Evolutionary conservation across 2,113 vertebrate species (phyloP).

Genomic region (Sapajus apella): DNA sequence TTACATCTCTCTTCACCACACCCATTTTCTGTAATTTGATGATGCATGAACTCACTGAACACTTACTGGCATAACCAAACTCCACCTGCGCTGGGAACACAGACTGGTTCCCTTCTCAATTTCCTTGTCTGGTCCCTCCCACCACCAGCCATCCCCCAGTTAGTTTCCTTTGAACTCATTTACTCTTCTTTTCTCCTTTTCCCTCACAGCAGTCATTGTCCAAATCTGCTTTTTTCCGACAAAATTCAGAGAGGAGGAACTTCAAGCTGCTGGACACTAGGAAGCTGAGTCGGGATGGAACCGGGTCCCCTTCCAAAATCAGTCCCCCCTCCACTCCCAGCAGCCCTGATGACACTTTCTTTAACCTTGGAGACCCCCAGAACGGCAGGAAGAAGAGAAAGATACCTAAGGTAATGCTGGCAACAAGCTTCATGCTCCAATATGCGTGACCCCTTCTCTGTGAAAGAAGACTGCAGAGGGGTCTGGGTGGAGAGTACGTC

Average conservation of each 20-base stretch:
- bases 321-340: slow-evolving; percentile 97
- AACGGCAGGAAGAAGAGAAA: slow-evolving; percentile 93
- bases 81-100: accelerated
- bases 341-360: slow-evolving; percentile 96
- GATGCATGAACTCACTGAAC: neutral
- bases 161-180: neutral
- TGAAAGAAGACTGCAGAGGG: neutral
- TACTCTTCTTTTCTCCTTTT: slow-evolving; percentile 35
- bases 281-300: slow-evolving; percentile 91
- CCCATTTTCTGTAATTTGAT: neutral
- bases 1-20: neutral
- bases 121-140: neutral
- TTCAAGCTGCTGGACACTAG: slow-evolving; percentile 94
- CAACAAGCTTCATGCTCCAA: accelerated
- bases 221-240: slow-evolving; percentile 93
- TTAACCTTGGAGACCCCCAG: slow-evolving; percentile 93
- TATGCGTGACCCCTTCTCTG: neutral
- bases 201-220: slow-evolving; percentile 80
- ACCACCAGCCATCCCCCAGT: neutral
- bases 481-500: neutral
- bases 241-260: slow-evolving; percentile 94
- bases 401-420: slow-evolving; percentile 93
- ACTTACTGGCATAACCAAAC: neutral
- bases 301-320: slow-evolving; percentile 90
- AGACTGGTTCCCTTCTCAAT: too few relatives aligned